Evolutionary conservation across 2,888 invertebrate genomes (phyloP), one percentile per base, ranked within the genome.

Genomic region (Ectemnius continuus): DNA sequence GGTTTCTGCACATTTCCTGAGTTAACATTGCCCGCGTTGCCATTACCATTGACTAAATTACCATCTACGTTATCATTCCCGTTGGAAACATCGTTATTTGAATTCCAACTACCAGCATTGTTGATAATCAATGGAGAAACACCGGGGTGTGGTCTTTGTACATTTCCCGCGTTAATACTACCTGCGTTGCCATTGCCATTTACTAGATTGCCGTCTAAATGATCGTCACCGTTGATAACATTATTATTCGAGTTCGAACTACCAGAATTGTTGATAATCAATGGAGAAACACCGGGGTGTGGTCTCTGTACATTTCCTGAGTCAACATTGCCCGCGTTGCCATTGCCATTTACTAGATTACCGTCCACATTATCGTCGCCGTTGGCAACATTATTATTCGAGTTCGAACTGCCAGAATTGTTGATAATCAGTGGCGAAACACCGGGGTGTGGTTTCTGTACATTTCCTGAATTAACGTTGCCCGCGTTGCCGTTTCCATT

Each of bases 281-380:
- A 14, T 5, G 57, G 28, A 52, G 46, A 56, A 13, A 57, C 0
- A n/a, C 2, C 6, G 6, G 52, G 11, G 2, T 2, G 2, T 2
- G 16, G 0, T 11, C 45, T 61, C 45, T 63, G 2, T 11, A 52
- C 64, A 46, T 64, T 70, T 6, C 64, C 69, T 2, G 69, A 47
- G 28, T 69, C 59, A 4, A 47, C 56, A 61, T 67, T 72, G 11
- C 61, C n/a, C 4, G 64, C 67, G 46, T 74, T 75, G 13, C 18
- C 5, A 28, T 77, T 77, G n/a, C 75, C 77, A 62, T 80, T 80
- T 0, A 71, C 48, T 11, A 61, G 11, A 47, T 78, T 78, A 8
- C 65, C 72, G 18, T 73, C 63, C 2, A 47, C 58, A 0, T 2
- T 6, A 46, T 73, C 59, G 23, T 61, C 23, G 2, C 58, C 58